Evolutionary conservation across 37 sponge, comb jelly and placozoan genomes (phyloP).

Genomic region (Agelas oroides): DNA sequence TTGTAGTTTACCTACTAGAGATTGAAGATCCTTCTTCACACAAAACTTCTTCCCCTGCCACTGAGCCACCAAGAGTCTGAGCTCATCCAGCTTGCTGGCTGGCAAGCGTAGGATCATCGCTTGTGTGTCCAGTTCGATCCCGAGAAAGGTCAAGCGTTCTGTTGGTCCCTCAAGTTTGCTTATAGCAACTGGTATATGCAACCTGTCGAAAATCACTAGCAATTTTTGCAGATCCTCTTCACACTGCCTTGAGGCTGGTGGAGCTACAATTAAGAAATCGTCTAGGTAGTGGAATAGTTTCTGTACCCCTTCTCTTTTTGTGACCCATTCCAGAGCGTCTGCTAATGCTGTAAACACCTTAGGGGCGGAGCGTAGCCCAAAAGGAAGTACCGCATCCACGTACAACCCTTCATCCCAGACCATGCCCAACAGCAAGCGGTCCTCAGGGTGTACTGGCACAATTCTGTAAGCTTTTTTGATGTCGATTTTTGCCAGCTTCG

Average conservation of each 20-base stretch:
- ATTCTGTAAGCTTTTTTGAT: slow-evolving; percentile 16
- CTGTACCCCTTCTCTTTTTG: background rate
- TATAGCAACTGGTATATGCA: slow-evolving; percentile 28
- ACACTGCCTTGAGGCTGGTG: background rate
- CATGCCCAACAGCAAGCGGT: slow-evolving; percentile 37
- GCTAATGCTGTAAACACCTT: slow-evolving; percentile 25
- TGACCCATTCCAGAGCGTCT: slow-evolving; percentile 39
- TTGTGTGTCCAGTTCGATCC: slow-evolving; percentile 19
- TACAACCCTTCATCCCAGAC: slow-evolving; percentile 23
- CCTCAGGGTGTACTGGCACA: slow-evolving; percentile 39
- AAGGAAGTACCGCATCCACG: slow-evolving; percentile 41
- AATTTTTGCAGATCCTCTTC: background rate
- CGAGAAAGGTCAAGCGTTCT: slow-evolving; percentile 5
- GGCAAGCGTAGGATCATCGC: background rate
- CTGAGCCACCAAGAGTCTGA: background rate
- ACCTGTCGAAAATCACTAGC: background rate
- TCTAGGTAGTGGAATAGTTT: slow-evolving; percentile 37
- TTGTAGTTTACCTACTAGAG: slow-evolving; percentile 25
- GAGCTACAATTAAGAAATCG: background rate
- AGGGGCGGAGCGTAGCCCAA: slow-evolving; percentile 19
- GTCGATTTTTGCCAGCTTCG: slow-evolving; percentile 12
- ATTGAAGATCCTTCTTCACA: background rate
- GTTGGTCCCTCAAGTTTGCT: slow-evolving; percentile 42
- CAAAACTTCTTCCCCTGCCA: slow-evolving; percentile 8
- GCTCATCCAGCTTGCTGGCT: slow-evolving; percentile 9